A percentile compares a stretch with the other conserved stretches of the same genome.
phyloP scores from a whole-genome alignment of 2,797 vertebrate species.

The Neostethus bicornis region DNA sequence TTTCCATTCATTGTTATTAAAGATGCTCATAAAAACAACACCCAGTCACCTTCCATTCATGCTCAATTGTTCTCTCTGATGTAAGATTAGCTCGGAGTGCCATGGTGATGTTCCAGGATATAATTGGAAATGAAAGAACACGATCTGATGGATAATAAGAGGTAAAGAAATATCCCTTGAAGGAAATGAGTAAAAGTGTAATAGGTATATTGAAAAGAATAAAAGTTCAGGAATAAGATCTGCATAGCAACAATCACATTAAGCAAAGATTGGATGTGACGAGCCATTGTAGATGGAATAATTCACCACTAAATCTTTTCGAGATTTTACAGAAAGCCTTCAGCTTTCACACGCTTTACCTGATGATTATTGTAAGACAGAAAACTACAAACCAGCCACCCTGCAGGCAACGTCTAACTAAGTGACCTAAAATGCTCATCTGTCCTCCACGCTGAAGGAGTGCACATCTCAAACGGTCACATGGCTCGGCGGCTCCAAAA shows the following conservation, averaged over 20 bases:
- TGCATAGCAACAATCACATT: constrained; percentile 24
- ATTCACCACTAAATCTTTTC: constrained; percentile 7
- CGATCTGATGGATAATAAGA: constrained; percentile 37
- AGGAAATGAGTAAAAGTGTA: constrained; percentile 25
- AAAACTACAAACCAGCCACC: constrained; percentile 23
- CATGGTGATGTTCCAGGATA: constrained; percentile 9
- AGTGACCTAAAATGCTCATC: constrained; percentile 56
- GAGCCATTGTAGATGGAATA: constrained; percentile 1
- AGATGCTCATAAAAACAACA: constrained; percentile 24
- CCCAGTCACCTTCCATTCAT: constrained; percentile 14
- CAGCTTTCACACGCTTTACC: constrained; percentile 30
- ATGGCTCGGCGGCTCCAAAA: constrained; percentile 38
- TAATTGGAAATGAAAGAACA: constrained; percentile 47
- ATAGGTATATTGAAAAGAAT: constrained; percentile 23
- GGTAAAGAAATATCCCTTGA: constrained; percentile 19
- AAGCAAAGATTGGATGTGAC: constrained; percentile 26
- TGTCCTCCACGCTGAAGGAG: constrained; percentile 25
- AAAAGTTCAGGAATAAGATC: constrained; percentile 22
- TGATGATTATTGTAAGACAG: constrained; percentile 32
- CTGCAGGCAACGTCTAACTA: constrained; percentile 28
- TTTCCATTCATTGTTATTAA: constrained; percentile 30
- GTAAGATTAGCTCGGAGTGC: constrained; percentile 30
- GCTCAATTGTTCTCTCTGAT: constrained; percentile 17
- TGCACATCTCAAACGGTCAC: constrained; percentile 33
- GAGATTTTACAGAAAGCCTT: constrained; percentile 3